A percentile compares a stretch with the other conserved stretches of the same genome.
phyloP scores from a whole-genome alignment of 2,888 invertebrate genomes.

The Drosophila ezoana region DNA sequence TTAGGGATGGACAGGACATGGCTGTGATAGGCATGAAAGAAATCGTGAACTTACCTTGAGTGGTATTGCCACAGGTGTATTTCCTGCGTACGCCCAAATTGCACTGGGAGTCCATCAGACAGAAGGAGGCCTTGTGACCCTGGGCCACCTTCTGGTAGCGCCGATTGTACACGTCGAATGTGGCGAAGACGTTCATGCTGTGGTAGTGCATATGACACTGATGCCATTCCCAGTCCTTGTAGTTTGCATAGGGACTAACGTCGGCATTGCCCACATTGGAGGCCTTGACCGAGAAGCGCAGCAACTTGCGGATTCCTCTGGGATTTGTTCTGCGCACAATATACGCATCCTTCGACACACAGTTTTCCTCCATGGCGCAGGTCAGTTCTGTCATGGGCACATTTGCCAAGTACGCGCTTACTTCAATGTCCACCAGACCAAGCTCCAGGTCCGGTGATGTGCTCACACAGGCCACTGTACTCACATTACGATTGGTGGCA shows the following conservation, averaged over 20 bases:
- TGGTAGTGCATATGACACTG: constrained; percentile 80
- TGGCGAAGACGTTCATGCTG: constrained; percentile 81
- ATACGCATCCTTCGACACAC: constrained; percentile 77
- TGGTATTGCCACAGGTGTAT: constrained; percentile 76
- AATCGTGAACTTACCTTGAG: constrained; percentile 67
- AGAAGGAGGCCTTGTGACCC: constrained; percentile 82
- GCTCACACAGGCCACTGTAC: constrained; percentile 71
- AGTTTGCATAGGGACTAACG: constrained; percentile 80
- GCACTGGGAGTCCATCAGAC: constrained; percentile 76
- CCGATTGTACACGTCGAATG: constrained; percentile 77
- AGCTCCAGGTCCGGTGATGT: constrained; percentile 71
- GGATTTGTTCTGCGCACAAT: constrained; percentile 69
- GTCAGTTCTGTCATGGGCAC: constrained; percentile 72
- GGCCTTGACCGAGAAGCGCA: constrained; percentile 80
- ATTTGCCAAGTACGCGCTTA: constrained; percentile 61
- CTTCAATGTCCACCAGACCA: constrained; percentile 71
- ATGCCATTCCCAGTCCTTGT: constrained; percentile 81
- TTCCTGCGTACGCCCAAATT: constrained; percentile 56
- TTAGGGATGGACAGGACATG: neutral
- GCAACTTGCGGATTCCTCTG: constrained; percentile 61
- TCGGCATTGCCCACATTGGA: constrained; percentile 80
- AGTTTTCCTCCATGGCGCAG: constrained; percentile 82
- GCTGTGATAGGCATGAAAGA: neutral
- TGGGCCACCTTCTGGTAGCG: constrained; percentile 74
- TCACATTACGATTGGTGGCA: constrained; percentile 69